phyloP scores from a whole-genome alignment of 2,113 vertebrate species.

The Daboia siamensis region DNA sequence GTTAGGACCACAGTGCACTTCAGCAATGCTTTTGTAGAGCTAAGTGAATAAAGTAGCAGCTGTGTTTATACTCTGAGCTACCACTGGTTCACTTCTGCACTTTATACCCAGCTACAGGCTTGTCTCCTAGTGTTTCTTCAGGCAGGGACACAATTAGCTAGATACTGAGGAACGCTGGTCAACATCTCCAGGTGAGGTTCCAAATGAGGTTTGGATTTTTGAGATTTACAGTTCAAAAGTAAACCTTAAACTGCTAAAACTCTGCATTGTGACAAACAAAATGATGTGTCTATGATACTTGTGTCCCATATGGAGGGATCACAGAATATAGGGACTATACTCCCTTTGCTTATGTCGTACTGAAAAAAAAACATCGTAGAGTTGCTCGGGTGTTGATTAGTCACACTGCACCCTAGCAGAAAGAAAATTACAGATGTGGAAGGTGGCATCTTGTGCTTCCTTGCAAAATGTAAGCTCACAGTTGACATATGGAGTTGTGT shows the following conservation, averaged over 20 bases:
- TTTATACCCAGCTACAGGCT: background rate
- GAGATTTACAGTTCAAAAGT: background rate
- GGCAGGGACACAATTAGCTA: background rate
- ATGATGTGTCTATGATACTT: background rate
- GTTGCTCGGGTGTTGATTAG: slow-evolving; percentile 60
- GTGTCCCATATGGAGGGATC: background rate
- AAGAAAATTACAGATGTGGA: slow-evolving; percentile 62
- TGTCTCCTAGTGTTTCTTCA: background rate
- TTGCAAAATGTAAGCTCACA: slow-evolving; percentile 60
- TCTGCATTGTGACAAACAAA: background rate
- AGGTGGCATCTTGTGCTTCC: slow-evolving; percentile 59
- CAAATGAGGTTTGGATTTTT: background rate
- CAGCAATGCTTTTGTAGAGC: background rate
- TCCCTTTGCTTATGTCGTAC: background rate
- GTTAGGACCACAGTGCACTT: background rate
- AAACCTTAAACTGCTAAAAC: background rate
- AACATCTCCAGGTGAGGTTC: background rate
- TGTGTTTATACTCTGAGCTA: background rate
- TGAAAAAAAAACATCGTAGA: background rate
- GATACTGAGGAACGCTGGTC: background rate
- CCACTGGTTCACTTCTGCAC: background rate
- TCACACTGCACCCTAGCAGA: slow-evolving; percentile 47
- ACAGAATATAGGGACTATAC: background rate
- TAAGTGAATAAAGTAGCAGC: background rate
- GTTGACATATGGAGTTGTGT: slow-evolving; percentile 71